phyloP scores from a whole-genome alignment of 1,140 invertebrate species.

The Microplitis mediator region DNA sequence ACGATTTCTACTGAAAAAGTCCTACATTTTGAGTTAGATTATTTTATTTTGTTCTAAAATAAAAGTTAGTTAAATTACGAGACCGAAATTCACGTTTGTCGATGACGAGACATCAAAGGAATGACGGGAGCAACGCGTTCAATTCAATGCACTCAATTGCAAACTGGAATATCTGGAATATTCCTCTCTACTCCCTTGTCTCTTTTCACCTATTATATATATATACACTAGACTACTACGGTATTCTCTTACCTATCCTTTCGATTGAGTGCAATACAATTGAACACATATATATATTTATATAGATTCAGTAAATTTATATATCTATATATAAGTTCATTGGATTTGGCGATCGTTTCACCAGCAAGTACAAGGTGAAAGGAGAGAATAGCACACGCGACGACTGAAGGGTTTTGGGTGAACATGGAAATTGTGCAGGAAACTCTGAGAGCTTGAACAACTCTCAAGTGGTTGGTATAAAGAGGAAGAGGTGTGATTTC shows the following conservation, averaged over 20 bases:
- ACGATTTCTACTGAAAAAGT: no score
- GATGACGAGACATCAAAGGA: slow-evolving; percentile 16
- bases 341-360: background rate
- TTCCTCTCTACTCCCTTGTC: background rate
- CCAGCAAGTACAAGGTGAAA: background rate
- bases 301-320: no score
- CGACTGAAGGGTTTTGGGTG: background rate
- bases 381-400: slow-evolving; percentile 9
- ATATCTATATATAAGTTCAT: background rate
- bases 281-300: background rate
- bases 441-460: slow-evolving; percentile 12
- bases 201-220: background rate
- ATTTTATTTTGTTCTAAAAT: background rate
- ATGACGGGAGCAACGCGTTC: background rate
- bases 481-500: slow-evolving; percentile 19
- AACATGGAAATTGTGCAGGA: slow-evolving; percentile 18
- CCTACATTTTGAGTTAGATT: no score
- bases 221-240: background rate
- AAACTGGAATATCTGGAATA: background rate
- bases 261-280: background rate
- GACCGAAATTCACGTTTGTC: slow-evolving; percentile 10
- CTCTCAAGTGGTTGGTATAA: slow-evolving; percentile 14
- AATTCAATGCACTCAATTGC: background rate
- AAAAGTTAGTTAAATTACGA: background rate
- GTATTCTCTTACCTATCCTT: background rate